These are phyloP conservation scores for Sebastes jordani DNA, from an alignment of 2,797 vertebrate genomes.

Conservation along the genomic window DNA sequence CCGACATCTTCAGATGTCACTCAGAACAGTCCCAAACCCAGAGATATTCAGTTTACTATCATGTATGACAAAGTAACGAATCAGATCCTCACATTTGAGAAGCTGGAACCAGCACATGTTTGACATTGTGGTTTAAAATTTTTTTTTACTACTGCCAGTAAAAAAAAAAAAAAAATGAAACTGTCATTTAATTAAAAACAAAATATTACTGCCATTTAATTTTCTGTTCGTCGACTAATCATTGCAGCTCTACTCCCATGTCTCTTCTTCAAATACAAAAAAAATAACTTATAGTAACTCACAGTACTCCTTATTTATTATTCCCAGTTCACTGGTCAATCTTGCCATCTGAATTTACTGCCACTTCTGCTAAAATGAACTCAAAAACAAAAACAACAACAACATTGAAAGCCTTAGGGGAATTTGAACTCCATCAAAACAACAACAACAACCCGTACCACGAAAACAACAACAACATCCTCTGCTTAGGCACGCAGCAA, in stretches of 20 bases:
- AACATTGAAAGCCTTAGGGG: slow-evolving; percentile 50
- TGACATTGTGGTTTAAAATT: neutral
- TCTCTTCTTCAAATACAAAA: neutral
- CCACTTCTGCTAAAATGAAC: slow-evolving; percentile 52
- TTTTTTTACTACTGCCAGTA: no score
- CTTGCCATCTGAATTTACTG: slow-evolving; percentile 17
- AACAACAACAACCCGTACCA: slow-evolving; percentile 68
- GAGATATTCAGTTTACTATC: neutral
- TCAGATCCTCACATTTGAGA: no score
- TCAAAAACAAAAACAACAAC: slow-evolving; percentile 49
- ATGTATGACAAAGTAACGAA: no score
- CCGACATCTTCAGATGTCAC: neutral
- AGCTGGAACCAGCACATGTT: no score
- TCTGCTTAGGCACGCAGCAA: slow-evolving; percentile 69
- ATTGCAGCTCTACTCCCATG: neutral
- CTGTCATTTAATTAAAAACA: no score
- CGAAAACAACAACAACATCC: slow-evolving; percentile 73
- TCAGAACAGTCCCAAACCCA: neutral
- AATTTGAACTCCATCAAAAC: slow-evolving; percentile 68
- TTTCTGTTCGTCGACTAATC: neutral
- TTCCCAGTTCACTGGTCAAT: slow-evolving; percentile 28
- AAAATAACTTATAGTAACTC: neutral
- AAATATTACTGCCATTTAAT: neutral
- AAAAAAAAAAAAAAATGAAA: no score
- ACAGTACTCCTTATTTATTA: slow-evolving; percentile 17